Percentiles rank a stretch among this genome's conserved stretches.
These are phyloP conservation scores for Neoniphon sammara DNA, from an alignment of 2,797 vertebrate species.

Conservation along the genomic window DNA sequence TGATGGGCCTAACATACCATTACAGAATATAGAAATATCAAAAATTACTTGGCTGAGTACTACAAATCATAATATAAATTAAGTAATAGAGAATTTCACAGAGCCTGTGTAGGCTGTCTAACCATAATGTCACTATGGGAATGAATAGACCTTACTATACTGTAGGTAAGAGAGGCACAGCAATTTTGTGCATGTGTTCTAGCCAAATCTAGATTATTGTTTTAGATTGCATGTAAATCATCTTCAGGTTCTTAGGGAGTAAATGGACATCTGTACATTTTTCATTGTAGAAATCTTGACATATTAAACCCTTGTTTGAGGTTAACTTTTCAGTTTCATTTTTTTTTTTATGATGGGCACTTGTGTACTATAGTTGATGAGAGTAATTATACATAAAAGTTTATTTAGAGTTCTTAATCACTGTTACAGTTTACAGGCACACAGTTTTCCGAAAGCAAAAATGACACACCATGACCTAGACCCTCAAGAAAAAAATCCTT, in stretches of 20 bases:
- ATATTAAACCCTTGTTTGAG: background rate
- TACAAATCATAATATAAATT: background rate
- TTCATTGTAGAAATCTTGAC: background rate
- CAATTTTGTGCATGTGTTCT: slow-evolving; percentile 5
- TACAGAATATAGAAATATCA: slow-evolving; percentile 11
- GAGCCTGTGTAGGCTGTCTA: background rate
- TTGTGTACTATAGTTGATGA: background rate
- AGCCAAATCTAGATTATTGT: background rate
- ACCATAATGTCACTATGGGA: background rate
- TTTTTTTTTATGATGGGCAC: background rate
- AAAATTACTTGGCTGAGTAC: slow-evolving; percentile 25
- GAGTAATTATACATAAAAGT: background rate
- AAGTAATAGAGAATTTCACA: background rate
- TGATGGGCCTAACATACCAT: slow-evolving; percentile 15
- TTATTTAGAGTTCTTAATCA: no score
- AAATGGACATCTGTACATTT: background rate
- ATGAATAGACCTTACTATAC: background rate
- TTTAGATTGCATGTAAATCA: slow-evolving; percentile 1
- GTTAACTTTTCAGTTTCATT: background rate
- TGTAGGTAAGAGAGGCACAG: background rate
- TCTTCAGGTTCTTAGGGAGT: background rate
- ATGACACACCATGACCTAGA: no score
- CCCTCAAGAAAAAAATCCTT: no score
- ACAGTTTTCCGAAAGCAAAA: no score
- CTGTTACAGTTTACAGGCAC: no score